Percentiles rank a stretch among this genome's conserved stretches.
These are phyloP conservation scores for Orientallactaga bullata DNA, from an alignment of 2,113 vertebrate genomes.

Conservation along the genomic window DNA sequence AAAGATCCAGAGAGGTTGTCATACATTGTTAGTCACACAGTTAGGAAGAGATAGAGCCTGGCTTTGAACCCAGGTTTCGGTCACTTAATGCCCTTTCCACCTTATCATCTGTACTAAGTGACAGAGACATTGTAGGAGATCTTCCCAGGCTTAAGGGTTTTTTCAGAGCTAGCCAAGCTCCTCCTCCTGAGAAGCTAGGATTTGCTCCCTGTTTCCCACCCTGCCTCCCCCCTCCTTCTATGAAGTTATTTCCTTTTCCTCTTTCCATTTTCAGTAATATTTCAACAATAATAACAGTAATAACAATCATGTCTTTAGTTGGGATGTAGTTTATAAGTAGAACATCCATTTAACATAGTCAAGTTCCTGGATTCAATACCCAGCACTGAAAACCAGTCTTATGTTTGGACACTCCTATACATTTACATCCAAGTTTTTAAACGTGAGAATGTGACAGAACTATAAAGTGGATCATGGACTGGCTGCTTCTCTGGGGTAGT, in stretches of 20 bases:
- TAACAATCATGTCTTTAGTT: background rate
- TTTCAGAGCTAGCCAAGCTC: background rate
- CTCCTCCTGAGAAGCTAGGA: background rate
- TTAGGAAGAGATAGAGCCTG: background rate
- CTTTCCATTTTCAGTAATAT: background rate
- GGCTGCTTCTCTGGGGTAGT: background rate
- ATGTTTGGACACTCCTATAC: background rate
- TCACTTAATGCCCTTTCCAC: background rate
- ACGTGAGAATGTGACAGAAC: constrained; percentile 1
- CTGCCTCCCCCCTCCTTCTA: background rate
- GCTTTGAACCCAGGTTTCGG: constrained; percentile 31
- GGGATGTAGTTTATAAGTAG: background rate
- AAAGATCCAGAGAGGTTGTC: background rate
- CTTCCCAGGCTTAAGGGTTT: background rate
- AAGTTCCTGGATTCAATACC: background rate
- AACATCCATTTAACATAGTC: background rate
- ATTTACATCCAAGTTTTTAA: background rate
- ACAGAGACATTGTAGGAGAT: background rate
- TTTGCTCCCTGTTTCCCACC: background rate
- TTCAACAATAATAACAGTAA: background rate
- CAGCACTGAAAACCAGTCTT: background rate
- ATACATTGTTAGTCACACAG: background rate
- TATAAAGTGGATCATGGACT: background rate
- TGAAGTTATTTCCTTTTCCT: background rate
- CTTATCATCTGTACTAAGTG: background rate